These are phyloP conservation scores for Polyommatus icarus DNA, from an alignment of 2,888 invertebrate genomes.

Conservation along the genomic window DNA sequence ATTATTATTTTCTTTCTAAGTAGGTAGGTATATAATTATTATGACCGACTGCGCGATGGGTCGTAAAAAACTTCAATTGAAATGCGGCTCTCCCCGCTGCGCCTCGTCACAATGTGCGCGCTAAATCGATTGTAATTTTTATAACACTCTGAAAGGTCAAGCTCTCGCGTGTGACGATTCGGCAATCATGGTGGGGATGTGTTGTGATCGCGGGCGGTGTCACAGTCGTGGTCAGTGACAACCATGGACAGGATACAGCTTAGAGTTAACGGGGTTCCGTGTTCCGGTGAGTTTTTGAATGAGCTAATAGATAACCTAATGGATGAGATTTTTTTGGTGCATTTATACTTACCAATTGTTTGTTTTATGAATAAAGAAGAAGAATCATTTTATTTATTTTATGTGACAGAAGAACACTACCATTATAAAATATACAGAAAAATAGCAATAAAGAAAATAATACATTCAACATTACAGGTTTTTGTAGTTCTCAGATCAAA, in stretches of 20 bases:
- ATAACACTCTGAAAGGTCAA: background rate
- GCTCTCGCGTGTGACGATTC: background rate
- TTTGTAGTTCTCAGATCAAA: background rate
- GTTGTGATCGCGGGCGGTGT: background rate
- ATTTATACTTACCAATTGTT: too few species aligned
- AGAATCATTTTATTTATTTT: too few species aligned
- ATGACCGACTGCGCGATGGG: too few species aligned
- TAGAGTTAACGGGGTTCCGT: background rate
- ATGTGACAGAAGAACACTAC: too few species aligned
- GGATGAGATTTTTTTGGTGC: too few species aligned
- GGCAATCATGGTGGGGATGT: background rate
- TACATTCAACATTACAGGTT: background rate
- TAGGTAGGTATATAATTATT: too few species aligned
- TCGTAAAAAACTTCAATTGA: background rate
- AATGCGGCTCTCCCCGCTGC: too few species aligned
- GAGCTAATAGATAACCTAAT: background rate
- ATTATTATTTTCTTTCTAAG: too few species aligned
- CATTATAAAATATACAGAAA: too few species aligned
- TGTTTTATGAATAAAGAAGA: too few species aligned
- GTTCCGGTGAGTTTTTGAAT: background rate
- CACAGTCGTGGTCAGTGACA: background rate
- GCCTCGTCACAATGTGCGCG: too few species aligned
- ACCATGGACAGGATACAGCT: constrained; percentile 2
- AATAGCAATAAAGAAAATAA: too few species aligned
- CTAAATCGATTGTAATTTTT: background rate